Base-by-base conservation (phyloP, 2,113 vertebrate species). In the Limanda limanda region DNA sequence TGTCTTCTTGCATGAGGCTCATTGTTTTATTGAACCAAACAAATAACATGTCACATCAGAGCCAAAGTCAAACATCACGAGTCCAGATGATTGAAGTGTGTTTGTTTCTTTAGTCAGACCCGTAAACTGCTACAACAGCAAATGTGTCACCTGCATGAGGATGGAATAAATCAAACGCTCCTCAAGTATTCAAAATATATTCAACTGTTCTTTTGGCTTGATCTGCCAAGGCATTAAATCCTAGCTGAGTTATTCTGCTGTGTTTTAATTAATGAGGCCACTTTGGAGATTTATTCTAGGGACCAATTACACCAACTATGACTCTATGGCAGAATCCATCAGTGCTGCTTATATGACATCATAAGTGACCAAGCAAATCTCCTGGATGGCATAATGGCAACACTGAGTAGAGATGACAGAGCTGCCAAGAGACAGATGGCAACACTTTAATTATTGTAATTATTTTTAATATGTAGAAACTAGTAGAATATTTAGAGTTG, bases 181-280 rank as follows among this genome's bases (percentile, higher is more conserved):
- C 62, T 62, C 48, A 57, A 58, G 57, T 71, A 74, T 84, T 80
- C 66, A 74, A 79, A 92, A 92, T 72, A 64, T 65, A 77, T 86
- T 87, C 79, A 80, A 45, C 77, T 78, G 61, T 88, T 86, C 83
- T 83, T 83, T 71, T 69, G 31, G 76, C 71, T 57, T 37, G 48
- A 71, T 73, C 66, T 6, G 45, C 82, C 57, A n/a, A 63, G 62
- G 40, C 77, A 78, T 89, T 88, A 88, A 87, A 84, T 77, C 74
- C n/a, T 2, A 42, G 87, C 91, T 77, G 87, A 90, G 79, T 90
- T 82, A 90, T 31, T 90, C 52, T 13, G 63, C 77, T 65, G 61
- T 45, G 1, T 80, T 79, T 76, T 82, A 90, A 92, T 90, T 90
- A 91, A 90, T 83, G 76, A 88, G 75, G 67, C 85, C 89, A 90